Base-by-base conservation (phyloP, 2,797 vertebrate genomes). In the Iguana delicatissima region DNA sequence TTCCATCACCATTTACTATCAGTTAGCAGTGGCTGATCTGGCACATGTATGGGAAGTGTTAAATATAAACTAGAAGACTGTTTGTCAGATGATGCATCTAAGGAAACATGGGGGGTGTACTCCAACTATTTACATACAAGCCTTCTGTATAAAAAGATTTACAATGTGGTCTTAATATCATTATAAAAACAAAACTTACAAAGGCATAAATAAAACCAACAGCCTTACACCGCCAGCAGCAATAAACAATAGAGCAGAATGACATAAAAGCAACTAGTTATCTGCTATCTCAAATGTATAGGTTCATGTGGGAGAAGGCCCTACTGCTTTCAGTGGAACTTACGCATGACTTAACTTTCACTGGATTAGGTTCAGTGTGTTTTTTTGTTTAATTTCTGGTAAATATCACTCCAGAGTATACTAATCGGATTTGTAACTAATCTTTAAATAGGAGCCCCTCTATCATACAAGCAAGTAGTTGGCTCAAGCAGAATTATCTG, bases 11-110 rank as follows among this genome's bases (percentile, higher is more conserved):
- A 85, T 93, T 10, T 50, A 26, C 74, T 90, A 91, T 91, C 91
- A 92, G 90, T 73, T 74, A 89, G 86, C 84, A 92, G 93, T 92
- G 42, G 86, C 38, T 91, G 84, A 91, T 89, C 87, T 73, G 92
- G 42, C 67, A 92, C 46, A 73, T 14, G 22, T 35, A 73, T 69
- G 84, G 91, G 87, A 79, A 69, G 92, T 50, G 38, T 77, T 86
- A 69, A 42, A 57, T 87, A 35, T 88, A 82, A 94, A 89, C 88
- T 94, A 46, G 62, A 52, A 79, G n/a, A 55, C 67, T 16, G 89
- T 52, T 29, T 89, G 77, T 80, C 18, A 9, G 64, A 26, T 67
- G 89, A 88, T 93, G 88, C 81, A 85, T 79, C 72, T 50, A 35
- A 57, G 80, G 55, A 57, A 73, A 29, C 20, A 38, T 50, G 22